phyloP scores from a whole-genome alignment of 2,888 invertebrate species.

The Eupithecia dodoneata region DNA sequence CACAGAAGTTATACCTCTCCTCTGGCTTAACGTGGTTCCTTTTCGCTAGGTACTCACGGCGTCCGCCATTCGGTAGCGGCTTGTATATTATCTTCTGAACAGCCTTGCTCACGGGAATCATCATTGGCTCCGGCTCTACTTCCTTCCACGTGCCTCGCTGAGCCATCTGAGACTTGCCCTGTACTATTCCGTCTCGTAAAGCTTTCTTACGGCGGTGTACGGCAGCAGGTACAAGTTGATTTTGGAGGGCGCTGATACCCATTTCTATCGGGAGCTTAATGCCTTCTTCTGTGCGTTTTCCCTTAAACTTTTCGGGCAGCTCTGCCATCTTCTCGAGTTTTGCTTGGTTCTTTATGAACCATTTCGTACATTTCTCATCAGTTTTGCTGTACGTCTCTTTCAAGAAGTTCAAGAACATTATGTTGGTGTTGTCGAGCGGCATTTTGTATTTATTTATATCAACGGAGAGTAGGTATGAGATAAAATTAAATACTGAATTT shows the following conservation, averaged over 20 bases:
- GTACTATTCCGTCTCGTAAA: background rate
- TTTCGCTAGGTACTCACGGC: slow-evolving; percentile 43
- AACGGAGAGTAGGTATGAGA: background rate
- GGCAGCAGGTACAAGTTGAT: background rate
- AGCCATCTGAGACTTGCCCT: background rate
- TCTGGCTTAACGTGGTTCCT: slow-evolving; percentile 45
- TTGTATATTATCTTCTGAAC: slow-evolving; percentile 26
- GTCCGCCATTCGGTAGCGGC: slow-evolving; percentile 37
- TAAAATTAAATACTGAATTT: background rate
- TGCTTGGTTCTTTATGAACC: background rate
- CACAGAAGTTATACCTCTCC: slow-evolving; percentile 47
- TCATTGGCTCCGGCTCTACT: slow-evolving; percentile 15
- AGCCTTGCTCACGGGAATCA: slow-evolving; percentile 35
- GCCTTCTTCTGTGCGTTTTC: background rate
- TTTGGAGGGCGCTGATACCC: background rate
- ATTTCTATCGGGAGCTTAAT: background rate
- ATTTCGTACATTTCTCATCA: background rate
- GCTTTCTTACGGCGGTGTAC: background rate
- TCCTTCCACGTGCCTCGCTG: background rate
- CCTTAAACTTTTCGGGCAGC: background rate
- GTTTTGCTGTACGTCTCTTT: slow-evolving; percentile 36
- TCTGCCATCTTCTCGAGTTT: background rate
- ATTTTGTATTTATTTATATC: slow-evolving; percentile 32
- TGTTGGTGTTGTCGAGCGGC: slow-evolving; percentile 43
- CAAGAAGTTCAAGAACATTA: slow-evolving; percentile 40